Evolutionary conservation across 2,797 vertebrate genomes (phyloP).

Genomic region (Psittacula echo): DNA sequence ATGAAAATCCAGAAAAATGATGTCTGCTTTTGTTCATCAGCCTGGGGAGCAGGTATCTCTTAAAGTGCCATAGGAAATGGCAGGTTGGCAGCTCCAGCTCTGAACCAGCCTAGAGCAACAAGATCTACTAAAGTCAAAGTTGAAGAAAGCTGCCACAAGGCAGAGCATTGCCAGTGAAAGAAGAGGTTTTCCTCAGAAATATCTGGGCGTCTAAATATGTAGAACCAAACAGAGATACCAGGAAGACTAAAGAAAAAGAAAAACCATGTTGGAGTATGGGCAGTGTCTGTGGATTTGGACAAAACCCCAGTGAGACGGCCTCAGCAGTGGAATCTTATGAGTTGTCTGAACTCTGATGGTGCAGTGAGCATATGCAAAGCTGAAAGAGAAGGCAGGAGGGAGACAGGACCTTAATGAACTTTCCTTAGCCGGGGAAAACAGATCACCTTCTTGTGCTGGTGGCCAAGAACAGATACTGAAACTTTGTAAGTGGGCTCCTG

Average conservation of each 20-base stretch:
- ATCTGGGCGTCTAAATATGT: neutral
- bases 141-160: neutral
- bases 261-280: neutral
- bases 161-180: neutral
- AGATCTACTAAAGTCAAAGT: neutral
- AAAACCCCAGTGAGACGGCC: neutral
- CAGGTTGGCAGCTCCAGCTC: neutral
- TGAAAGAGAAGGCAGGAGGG: neutral
- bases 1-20: neutral
- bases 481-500: neutral
- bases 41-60: neutral
- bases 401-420: neutral
- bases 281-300: neutral
- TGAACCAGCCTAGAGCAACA: neutral
- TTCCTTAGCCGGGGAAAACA: neutral
- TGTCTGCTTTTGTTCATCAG: neutral
- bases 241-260: neutral
- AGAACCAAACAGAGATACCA: neutral
- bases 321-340: neutral
- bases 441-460: neutral
- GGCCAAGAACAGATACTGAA: neutral
- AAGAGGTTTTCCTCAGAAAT: neutral
- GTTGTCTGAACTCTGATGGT: neutral
- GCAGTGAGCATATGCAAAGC: neutral
- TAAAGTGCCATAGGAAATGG: neutral